A percentile compares a stretch with the other conserved stretches of the same genome.
Conservation (phyloP, 2,113 vertebrate species). For the Copsychus sechellarum region DNA sequence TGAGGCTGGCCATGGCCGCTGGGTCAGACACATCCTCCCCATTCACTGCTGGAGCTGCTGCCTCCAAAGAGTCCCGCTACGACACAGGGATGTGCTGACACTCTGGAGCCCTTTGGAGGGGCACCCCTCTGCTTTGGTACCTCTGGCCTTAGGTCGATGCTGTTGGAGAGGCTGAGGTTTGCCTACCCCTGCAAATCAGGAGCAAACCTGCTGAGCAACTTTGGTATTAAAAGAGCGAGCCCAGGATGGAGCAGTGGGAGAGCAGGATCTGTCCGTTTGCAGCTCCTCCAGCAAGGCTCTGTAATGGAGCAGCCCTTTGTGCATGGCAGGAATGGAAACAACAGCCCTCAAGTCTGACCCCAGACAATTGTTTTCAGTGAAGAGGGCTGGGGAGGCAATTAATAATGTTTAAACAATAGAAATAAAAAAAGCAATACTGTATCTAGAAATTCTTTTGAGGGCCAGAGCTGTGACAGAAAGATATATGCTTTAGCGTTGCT, state of each 20-base stretch:
- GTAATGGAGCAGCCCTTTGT: slow-evolving; percentile 10
- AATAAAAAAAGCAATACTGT: slow-evolving; percentile 33
- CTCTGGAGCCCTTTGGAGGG: background rate
- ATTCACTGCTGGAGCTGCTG: background rate
- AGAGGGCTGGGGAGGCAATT: slow-evolving; percentile 57
- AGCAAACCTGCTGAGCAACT: slow-evolving; percentile 29
- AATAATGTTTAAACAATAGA: slow-evolving; percentile 62
- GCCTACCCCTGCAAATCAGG: background rate
- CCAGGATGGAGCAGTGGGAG: background rate
- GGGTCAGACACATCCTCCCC: background rate
- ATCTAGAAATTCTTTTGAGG: slow-evolving; percentile 59
- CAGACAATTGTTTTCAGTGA: slow-evolving; percentile 48
- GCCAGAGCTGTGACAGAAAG: slow-evolving; percentile 51
- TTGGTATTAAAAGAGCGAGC: background rate
- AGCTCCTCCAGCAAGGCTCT: background rate
- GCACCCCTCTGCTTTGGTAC: background rate
- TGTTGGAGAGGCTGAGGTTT: background rate
- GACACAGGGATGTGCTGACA: fast-evolving
- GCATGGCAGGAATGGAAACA: slow-evolving; percentile 38
- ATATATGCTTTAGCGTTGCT: slow-evolving; percentile 39
- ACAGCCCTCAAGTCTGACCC: slow-evolving; percentile 56
- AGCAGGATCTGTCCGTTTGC: background rate
- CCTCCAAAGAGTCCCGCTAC: background rate
- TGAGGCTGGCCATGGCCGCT: background rate
- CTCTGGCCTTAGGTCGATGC: background rate